Evolutionary conservation across 1,140 invertebrate genomes (phyloP), one percentile per base, ranked within the genome.

Genomic region (Drosophila parabipectinata): DNA sequence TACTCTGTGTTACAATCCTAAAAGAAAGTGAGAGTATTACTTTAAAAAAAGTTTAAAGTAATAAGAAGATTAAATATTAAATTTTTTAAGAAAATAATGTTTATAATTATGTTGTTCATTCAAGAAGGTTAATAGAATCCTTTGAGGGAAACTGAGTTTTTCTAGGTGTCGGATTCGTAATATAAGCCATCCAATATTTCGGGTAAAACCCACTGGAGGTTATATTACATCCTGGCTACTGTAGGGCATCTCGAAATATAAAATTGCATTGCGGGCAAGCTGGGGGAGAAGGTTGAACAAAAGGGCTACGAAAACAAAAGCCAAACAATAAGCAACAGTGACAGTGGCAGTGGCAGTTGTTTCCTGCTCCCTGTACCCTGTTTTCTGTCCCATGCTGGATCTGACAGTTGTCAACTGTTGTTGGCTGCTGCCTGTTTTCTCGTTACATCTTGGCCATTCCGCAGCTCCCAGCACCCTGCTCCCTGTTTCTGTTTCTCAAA

Each of bases 371-470:
- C 60, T 30, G 62, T 61, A 34, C 53, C 57, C 18, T 24, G 28
- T 37, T 56, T 3, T 14, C 50, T 30, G 15, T 12, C 30, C 51
- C 51, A 15, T 69, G 69, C 79, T 87, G 83, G 72, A 79, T 59
- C 72, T 88, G 83, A 88, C 83, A 88, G 83, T 88, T 88, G 83
- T 88, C 84, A 88, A 88, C 83, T 88, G 68, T 76, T 88, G 72
- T 73, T 88, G 76, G 78, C 68, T 77, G 66, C 75, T 81, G 60
- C 73, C 50, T 18, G 15, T 5, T 72, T 72, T 81, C 79, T 76
- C 81, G 77, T 59, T 59, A 66, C 54, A 56, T 58, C 34, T 76
- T 50, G 24, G 41, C 21, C 28, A 41, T 12, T 51, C 24, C 53
- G 26, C 28, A n/a, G 44, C 26, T 28, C 39, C 32, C 28, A n/a